Evolutionary conservation across 1,140 invertebrate species (phyloP).

Genomic region (Panagrolaimus sp.): DNA sequence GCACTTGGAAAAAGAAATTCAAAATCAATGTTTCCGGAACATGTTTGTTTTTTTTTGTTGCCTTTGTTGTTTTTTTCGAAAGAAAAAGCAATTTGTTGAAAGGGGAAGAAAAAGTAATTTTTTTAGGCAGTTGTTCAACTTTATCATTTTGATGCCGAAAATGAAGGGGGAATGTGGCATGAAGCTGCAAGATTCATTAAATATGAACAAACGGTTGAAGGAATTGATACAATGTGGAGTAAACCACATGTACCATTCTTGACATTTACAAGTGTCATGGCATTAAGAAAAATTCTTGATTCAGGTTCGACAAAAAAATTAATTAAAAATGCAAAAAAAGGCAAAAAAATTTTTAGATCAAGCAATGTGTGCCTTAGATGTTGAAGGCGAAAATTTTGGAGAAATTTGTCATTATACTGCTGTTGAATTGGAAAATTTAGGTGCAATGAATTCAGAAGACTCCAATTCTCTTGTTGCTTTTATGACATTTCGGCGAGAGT

Average conservation of each 20-base stretch:
- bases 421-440: slow-evolving; percentile 21
- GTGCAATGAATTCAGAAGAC: slow-evolving; percentile 24
- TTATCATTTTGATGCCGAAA: slow-evolving; percentile 26
- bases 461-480: slow-evolving; percentile 10
- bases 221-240: slow-evolving; percentile 59
- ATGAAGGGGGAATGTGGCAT: slow-evolving; percentile 60
- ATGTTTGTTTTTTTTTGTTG: slow-evolving; percentile 6
- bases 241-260: slow-evolving; percentile 81
- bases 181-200: slow-evolving; percentile 67
- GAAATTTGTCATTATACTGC: slow-evolving; percentile 38
- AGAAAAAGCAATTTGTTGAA: too few relatives aligned
- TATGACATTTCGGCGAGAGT: slow-evolving; percentile 10
- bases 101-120: too few relatives aligned
- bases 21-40: not conserved
- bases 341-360: slow-evolving; percentile 15
- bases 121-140: slow-evolving; percentile 24
- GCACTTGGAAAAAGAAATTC: too few relatives aligned
- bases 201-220: slow-evolving; percentile 64
- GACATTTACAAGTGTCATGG: slow-evolving; percentile 83
- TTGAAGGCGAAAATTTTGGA: slow-evolving; percentile 25
- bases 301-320: slow-evolving; percentile 27
- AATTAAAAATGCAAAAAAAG: slow-evolving; percentile 12
- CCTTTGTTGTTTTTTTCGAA: too few relatives aligned
- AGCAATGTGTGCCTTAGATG: slow-evolving; percentile 32
- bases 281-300: slow-evolving; percentile 67